These are phyloP conservation scores for Anthopleura sola DNA, from an alignment of 64 coral and sea anemone genomes.

Conservation along the genomic window DNA sequence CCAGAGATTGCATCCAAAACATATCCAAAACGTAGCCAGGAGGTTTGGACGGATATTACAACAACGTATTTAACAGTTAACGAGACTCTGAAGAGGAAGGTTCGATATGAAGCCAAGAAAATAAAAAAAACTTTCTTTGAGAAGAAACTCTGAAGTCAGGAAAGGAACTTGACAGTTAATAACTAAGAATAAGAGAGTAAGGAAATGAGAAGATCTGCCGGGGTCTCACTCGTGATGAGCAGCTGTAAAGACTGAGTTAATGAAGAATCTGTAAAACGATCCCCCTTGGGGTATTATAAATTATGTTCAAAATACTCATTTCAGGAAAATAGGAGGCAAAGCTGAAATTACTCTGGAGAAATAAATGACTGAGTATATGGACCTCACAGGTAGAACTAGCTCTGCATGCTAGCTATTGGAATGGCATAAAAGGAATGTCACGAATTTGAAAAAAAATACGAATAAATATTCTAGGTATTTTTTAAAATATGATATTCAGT, in stretches of 20 bases:
- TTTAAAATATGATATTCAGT: too few species aligned
- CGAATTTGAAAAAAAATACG: not conserved
- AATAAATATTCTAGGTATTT: not conserved
- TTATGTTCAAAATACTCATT: not conserved
- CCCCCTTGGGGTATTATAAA: not conserved
- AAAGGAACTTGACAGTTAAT: not conserved
- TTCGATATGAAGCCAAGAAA: slow-evolving; percentile 4
- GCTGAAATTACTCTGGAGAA: not conserved
- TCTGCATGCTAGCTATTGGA: not conserved
- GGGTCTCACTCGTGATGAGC: not conserved
- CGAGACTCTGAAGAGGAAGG: slow-evolving; percentile 1
- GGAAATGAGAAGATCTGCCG: not conserved
- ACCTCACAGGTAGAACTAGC: not conserved
- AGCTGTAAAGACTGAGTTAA: not conserved
- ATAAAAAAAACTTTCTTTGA: not conserved
- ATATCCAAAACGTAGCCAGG: not conserved
- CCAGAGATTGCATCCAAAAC: not conserved
- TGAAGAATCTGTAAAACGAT: not conserved
- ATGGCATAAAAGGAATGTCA: not conserved
- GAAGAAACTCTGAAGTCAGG: not conserved
- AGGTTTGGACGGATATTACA: not conserved
- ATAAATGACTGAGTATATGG: not conserved
- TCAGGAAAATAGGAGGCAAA: not conserved
- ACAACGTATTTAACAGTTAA: not conserved
- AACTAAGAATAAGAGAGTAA: not conserved